Conservation (phyloP, 92 coral and sea anemone species). For the Siderastrea radians region DNA sequence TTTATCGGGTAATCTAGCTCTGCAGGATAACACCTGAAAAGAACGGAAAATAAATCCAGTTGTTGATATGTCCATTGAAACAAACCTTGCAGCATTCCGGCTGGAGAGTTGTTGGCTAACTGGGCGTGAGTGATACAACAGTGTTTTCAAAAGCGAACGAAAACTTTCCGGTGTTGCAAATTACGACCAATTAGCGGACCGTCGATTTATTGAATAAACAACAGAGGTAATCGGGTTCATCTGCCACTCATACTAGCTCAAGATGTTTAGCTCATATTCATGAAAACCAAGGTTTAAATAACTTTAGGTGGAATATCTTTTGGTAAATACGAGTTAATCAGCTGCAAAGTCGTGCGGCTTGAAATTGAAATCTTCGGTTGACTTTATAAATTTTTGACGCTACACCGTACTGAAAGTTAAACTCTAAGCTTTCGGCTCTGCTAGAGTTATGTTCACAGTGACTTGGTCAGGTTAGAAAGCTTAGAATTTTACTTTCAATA, state of each 20-base stretch:
- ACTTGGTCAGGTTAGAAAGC: too few relatives aligned
- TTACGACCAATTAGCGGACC: constrained; percentile 31
- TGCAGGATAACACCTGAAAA: neutral
- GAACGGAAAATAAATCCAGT: neutral
- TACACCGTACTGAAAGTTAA: too few relatives aligned
- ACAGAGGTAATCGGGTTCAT: neutral
- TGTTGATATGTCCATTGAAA: neutral
- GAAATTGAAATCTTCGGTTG: too few relatives aligned
- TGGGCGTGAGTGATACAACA: neutral
- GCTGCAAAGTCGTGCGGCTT: too few relatives aligned
- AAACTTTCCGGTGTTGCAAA: neutral
- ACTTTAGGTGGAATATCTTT: too few relatives aligned
- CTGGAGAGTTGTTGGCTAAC: neutral
- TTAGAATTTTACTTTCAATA: too few relatives aligned
- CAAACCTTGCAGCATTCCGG: neutral
- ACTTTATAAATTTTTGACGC: too few relatives aligned
- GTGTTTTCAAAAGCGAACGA: neutral
- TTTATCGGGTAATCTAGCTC: constrained; percentile 5
- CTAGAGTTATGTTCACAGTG: too few relatives aligned
- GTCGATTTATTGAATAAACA: constrained; percentile 26
- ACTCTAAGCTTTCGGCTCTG: too few relatives aligned
- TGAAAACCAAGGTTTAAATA: too few relatives aligned
- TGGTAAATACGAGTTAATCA: too few relatives aligned
- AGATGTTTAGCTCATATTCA: neutral
- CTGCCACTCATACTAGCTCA: neutral